A percentile compares a stretch with the other conserved stretches of the same genome.
These are phyloP conservation scores for Pelvicachromis taeniatus DNA, from an alignment of 2,113 vertebrate species.

Conservation along the genomic window DNA sequence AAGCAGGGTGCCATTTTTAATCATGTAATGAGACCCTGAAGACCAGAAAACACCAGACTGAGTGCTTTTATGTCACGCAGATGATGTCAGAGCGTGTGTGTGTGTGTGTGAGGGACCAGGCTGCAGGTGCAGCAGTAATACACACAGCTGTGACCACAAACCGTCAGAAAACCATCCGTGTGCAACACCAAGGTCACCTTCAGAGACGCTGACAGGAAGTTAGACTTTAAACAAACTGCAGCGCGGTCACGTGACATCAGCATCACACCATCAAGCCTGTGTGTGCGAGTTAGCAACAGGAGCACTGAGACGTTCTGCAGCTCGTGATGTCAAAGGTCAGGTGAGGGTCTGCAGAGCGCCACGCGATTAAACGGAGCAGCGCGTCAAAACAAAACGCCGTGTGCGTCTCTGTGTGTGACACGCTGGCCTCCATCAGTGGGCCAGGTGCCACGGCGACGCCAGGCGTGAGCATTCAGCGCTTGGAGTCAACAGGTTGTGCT, in stretches of 20 bases:
- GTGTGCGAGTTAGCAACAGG: not conserved
- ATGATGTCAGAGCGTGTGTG: conserved; percentile 18
- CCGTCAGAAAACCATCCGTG: not conserved
- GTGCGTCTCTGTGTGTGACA: not conserved
- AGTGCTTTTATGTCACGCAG: conserved; percentile 18
- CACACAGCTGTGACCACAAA: not conserved
- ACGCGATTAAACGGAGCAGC: not conserved
- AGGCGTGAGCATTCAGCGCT: not conserved
- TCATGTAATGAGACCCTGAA: conserved; percentile 78
- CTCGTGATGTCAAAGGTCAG: not conserved
- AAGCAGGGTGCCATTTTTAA: conserved; percentile 74
- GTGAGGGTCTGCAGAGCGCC: not conserved
- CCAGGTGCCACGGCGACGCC: not conserved
- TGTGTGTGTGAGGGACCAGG: not conserved
- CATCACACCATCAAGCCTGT: not conserved
- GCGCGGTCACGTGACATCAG: not conserved
- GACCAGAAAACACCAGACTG: conserved; percentile 12
- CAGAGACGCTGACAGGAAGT: not conserved
- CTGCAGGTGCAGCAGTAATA: conserved; percentile 7
- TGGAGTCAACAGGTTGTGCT: not conserved
- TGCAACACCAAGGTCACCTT: not conserved
- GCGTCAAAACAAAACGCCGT: not conserved
- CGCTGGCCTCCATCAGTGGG: not conserved
- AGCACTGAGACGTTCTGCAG: not conserved
- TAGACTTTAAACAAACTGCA: not conserved